A percentile compares a stretch with the other conserved stretches of the same genome.
phyloP scores from a whole-genome alignment of 2,797 vertebrate species.

The Pseudochaenichthys georgianus region DNA sequence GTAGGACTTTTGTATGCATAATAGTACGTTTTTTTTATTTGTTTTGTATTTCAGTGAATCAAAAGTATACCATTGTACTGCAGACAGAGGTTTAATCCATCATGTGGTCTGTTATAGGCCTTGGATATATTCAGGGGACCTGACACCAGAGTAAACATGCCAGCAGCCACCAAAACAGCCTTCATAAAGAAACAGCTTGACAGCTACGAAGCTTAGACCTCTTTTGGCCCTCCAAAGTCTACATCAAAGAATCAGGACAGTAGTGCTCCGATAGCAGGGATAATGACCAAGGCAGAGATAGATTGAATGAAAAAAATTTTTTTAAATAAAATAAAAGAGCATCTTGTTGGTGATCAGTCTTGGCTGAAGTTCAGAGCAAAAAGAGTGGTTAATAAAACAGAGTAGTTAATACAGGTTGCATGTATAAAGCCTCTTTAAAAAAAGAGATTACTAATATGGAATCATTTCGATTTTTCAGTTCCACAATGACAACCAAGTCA shows the following conservation, averaged over 20 bases:
- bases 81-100: constrained; percentile 27
- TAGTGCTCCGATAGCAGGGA: neutral
- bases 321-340: constrained; percentile 1
- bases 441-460: neutral
- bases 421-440: constrained; percentile 7
- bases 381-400: neutral
- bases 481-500: neutral
- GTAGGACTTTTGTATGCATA: neutral
- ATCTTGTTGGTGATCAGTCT: neutral
- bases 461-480: constrained; percentile 3
- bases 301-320: neutral
- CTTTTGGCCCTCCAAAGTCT: constrained; percentile 45
- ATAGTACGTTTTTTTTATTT: no score
- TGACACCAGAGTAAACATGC: constrained; percentile 52
- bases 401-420: neutral
- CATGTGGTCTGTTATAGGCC: constrained; percentile 21
- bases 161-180: constrained; percentile 44
- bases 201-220: constrained; percentile 53
- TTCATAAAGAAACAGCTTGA: constrained; percentile 63
- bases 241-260: constrained; percentile 51
- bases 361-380: constrained; percentile 11
- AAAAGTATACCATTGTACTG: neutral
- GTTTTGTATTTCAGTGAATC: constrained; percentile 1
- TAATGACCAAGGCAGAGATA: neutral
- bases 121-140: constrained; percentile 23